phyloP scores from a whole-genome alignment of 2,797 vertebrate species.

The Acipenser transmontanus region DNA sequence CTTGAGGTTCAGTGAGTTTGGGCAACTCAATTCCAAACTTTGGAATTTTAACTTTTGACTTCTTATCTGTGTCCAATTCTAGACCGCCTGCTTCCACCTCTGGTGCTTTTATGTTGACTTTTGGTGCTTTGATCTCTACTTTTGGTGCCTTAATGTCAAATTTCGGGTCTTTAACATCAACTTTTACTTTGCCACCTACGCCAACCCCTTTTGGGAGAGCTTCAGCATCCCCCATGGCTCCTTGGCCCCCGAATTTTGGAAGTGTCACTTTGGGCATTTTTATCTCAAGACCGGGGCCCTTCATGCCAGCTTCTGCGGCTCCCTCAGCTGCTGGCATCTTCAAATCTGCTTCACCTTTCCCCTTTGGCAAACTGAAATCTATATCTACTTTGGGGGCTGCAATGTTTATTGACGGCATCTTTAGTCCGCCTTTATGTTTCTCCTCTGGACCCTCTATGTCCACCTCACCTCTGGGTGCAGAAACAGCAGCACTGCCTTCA shows the following conservation, averaged over 20 bases:
- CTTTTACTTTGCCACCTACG: slow-evolving; percentile 16
- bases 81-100: slow-evolving; percentile 29
- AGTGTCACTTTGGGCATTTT: slow-evolving; percentile 42
- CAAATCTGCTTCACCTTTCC: slow-evolving; percentile 26
- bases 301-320: slow-evolving; percentile 3
- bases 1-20: slow-evolving; percentile 45
- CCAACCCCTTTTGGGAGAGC: too few species aligned
- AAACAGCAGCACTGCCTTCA: slow-evolving; percentile 33
- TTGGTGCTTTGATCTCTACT: slow-evolving; percentile 32
- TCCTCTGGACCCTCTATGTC: slow-evolving; percentile 33
- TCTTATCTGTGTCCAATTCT: slow-evolving; percentile 31
- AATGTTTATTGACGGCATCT: slow-evolving; percentile 52
- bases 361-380: slow-evolving; percentile 41
- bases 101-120: slow-evolving; percentile 50
- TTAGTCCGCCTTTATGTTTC: slow-evolving; percentile 23
- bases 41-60: slow-evolving; percentile 63
- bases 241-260: slow-evolving; percentile 39
- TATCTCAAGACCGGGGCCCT: slow-evolving; percentile 23
- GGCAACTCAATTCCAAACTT: slow-evolving; percentile 63
- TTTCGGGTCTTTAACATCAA: slow-evolving; percentile 40
- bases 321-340: slow-evolving; percentile 12
- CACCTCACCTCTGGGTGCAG: slow-evolving; percentile 20
- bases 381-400: slow-evolving; percentile 47
- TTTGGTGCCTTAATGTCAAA: slow-evolving; percentile 38
- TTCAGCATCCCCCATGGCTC: slow-evolving; percentile 21